Conservation (phyloP, 2,113 vertebrate species). For the Pollachius pollachius region DNA sequence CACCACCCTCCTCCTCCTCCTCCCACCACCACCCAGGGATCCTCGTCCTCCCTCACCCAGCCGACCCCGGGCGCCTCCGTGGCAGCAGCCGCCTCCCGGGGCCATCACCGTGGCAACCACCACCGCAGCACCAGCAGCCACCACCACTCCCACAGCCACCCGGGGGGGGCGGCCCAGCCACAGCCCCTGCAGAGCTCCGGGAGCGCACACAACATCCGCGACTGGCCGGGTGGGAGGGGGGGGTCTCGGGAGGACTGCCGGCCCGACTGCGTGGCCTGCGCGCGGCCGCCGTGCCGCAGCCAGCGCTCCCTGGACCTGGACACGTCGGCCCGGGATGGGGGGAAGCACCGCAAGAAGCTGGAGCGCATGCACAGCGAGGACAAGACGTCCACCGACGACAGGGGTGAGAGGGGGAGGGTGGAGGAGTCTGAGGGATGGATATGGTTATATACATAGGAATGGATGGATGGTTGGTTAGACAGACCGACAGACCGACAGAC, state of each 20-base stretch:
- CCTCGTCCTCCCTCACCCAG: constrained; percentile 35
- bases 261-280: constrained; percentile 80
- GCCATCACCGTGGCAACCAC: constrained; percentile 69
- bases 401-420: constrained; percentile 47
- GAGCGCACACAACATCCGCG: constrained; percentile 72
- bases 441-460: neutral
- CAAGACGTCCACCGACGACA: constrained; percentile 76
- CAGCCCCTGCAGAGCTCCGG: constrained; percentile 77
- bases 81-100: constrained; percentile 26
- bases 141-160: constrained; percentile 42
- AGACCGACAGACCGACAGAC: no score
- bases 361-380: constrained; percentile 94
- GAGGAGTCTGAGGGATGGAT: neutral
- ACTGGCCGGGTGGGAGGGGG: constrained; percentile 75
- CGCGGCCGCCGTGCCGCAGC: constrained; percentile 74
- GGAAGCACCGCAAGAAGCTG: constrained; percentile 84
- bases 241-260: constrained; percentile 82
- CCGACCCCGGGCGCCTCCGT: neutral
- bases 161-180: constrained; percentile 12
- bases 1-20: neutral
- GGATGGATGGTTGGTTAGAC: neutral
- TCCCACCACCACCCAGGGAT: constrained; percentile 14
- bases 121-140: constrained; percentile 72
- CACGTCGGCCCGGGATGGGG: constrained; percentile 69
- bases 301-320: constrained; percentile 86